Percentiles rank a stretch among this genome's conserved stretches.
These are phyloP conservation scores for Emys orbicularis DNA, from an alignment of 2,797 vertebrate species.

Conservation along the genomic window DNA sequence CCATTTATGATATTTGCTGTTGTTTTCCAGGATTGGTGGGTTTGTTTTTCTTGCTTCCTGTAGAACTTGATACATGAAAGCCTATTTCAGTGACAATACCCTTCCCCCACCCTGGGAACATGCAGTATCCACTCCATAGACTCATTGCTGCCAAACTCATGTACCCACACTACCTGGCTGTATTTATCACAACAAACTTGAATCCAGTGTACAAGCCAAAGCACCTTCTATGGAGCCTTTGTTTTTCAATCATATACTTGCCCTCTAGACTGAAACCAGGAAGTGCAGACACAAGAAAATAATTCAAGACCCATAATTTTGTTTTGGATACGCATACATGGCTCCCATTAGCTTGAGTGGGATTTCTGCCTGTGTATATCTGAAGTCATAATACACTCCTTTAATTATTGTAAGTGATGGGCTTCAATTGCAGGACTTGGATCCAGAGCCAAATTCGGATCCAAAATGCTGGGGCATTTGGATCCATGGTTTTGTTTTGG, in stretches of 20 bases:
- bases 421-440: not conserved
- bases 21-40: not conserved
- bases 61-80: not conserved
- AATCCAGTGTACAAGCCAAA: not conserved
- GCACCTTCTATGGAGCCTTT: not conserved
- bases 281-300: slow-evolving; percentile 47
- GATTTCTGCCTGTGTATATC: not conserved
- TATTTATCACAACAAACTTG: not conserved
- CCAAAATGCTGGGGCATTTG: not conserved
- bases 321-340: not conserved
- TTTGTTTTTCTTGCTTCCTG: slow-evolving; percentile 16
- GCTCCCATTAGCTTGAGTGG: not conserved
- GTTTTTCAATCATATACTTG: not conserved
- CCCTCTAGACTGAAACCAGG: slow-evolving; percentile 3
- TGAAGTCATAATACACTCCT: slow-evolving; percentile 7
- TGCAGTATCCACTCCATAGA: not conserved
- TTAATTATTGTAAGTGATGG: not conserved
- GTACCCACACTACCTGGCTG: accelerated
- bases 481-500: not conserved
- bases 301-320: slow-evolving; percentile 1
- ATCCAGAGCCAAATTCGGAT: not conserved
- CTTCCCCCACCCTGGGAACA: not conserved
- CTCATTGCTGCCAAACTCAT: not conserved
- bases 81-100: not conserved
- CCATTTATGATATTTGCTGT: not conserved